These are phyloP conservation scores for Anoplius nigerrimus DNA, from an alignment of 2,888 invertebrate genomes.

Conservation along the genomic window DNA sequence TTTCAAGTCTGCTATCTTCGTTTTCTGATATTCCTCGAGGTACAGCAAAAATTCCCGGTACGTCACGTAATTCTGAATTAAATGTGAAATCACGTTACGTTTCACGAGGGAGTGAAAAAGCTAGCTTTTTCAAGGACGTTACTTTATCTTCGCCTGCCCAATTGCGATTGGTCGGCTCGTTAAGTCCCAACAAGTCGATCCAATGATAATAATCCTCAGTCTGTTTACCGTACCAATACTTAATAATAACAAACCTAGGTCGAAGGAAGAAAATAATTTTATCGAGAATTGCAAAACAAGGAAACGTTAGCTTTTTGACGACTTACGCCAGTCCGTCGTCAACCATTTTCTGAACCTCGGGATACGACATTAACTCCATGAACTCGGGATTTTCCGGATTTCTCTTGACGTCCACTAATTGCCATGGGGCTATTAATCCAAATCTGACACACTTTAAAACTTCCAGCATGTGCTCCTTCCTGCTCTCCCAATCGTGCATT, in stretches of 20 bases:
- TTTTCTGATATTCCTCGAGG: constrained; percentile 79
- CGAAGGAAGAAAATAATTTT: constrained; percentile 37
- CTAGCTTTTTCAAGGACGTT: constrained; percentile 9
- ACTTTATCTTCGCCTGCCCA: constrained; percentile 81
- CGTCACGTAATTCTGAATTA: constrained; percentile 80
- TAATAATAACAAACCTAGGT: constrained; percentile 85
- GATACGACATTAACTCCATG: constrained; percentile 81
- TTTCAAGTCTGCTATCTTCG: constrained; percentile 75
- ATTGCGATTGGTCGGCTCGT: constrained; percentile 84
- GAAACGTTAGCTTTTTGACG: constrained; percentile 49
- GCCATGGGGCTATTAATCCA: constrained; percentile 87
- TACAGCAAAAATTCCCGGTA: constrained; percentile 83
- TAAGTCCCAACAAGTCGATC: constrained; percentile 82
- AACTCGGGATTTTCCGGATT: constrained; percentile 85
- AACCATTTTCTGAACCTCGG: constrained; percentile 85
- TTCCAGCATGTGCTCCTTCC: constrained; percentile 78
- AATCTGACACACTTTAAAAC: constrained; percentile 85
- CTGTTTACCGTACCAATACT: constrained; percentile 85
- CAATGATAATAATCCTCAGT: constrained; percentile 84
- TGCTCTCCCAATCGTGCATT: constrained; percentile 81
- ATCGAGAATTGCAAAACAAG: background rate
- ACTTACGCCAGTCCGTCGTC: constrained; percentile 86
- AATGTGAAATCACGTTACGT: constrained; percentile 5
- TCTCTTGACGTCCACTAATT: constrained; percentile 85
- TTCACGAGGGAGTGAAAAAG: background rate